Percentiles rank a stretch among this genome's conserved stretches.
phyloP scores from a whole-genome alignment of 2,797 vertebrate genomes.

The Neosalanx taihuensis region DNA sequence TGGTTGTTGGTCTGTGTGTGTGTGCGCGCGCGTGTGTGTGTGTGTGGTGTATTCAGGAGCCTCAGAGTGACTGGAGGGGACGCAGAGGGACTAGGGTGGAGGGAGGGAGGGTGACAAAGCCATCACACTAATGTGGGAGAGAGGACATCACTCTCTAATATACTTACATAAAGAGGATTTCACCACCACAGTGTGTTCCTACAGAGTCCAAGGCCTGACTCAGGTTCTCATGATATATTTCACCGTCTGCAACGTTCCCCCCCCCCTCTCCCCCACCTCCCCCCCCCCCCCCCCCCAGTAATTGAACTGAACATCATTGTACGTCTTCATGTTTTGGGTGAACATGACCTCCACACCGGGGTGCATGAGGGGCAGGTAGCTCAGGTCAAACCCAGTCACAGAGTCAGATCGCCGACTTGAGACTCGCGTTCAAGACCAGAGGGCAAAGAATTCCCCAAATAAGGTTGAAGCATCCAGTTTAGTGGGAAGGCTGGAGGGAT shows the following conservation, averaged over 20 bases:
- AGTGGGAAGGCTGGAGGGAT: not conserved
- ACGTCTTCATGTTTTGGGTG: too few species aligned
- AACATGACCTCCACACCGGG: not conserved
- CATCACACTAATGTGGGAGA: slow-evolving; percentile 39
- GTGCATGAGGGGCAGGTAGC: not conserved
- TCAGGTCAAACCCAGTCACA: not conserved
- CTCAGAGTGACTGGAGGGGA: not conserved
- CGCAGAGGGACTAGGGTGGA: not conserved
- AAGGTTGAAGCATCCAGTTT: slow-evolving; percentile 36
- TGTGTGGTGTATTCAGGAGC: not conserved
- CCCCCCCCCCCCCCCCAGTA: too few species aligned
- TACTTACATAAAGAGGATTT: slow-evolving; percentile 62
- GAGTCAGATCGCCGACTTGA: slow-evolving; percentile 7
- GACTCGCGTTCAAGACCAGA: slow-evolving; percentile 9
- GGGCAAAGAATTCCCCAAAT: slow-evolving; percentile 26
- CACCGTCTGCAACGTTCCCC: not conserved
- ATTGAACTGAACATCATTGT: too few species aligned
- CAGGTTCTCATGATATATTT: slow-evolving; percentile 14
- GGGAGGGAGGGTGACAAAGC: not conserved
- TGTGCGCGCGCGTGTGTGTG: not conserved
- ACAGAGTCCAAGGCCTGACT: slow-evolving; percentile 37
- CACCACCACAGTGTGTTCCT: slow-evolving; percentile 30
- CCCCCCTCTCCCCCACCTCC: too few species aligned
- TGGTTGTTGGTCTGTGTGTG: not conserved
- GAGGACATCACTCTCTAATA: slow-evolving; percentile 45